Percentiles rank a stretch among this genome's conserved stretches.
Conservation (phyloP, 2,888 invertebrate species). For the Smittia sp. region DNA sequence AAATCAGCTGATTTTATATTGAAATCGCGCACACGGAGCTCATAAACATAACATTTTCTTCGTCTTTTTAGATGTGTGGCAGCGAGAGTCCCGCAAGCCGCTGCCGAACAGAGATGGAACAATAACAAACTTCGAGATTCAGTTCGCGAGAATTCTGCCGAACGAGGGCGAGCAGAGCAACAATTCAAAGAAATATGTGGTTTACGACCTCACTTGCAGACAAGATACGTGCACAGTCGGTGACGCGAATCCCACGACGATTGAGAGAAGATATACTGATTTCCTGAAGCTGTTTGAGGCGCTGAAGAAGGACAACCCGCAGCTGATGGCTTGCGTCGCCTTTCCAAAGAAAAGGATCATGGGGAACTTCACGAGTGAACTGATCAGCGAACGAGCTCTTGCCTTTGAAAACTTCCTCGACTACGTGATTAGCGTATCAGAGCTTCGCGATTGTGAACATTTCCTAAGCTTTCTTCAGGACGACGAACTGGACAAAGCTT, state of each 20-base stretch:
- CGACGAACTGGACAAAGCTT: conserved; percentile 62
- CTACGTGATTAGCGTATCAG: conserved; percentile 58
- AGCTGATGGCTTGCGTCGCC: conserved; percentile 56
- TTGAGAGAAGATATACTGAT: conserved; percentile 71
- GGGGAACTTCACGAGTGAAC: conserved; percentile 68
- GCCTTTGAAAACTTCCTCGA: conserved; percentile 64
- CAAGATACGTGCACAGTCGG: conserved; percentile 56
- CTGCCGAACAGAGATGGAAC: conserved; percentile 47
- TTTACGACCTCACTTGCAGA: conserved; percentile 65
- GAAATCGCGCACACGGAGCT: neutral
- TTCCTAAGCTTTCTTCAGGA: conserved; percentile 65
- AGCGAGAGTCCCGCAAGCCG: conserved; percentile 46
- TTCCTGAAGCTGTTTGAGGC: conserved; percentile 64
- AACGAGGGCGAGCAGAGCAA: conserved; percentile 56
- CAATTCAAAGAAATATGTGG: conserved; percentile 63
- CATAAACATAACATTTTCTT: neutral
- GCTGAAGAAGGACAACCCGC: conserved; percentile 60
- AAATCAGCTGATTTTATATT: conserved; percentile 8
- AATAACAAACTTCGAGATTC: conserved; percentile 60
- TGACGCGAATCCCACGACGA: conserved; percentile 63
- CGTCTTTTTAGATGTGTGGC: conserved; percentile 49
- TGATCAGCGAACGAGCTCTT: conserved; percentile 63
- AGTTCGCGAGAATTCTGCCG: conserved; percentile 64
- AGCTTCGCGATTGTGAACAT: conserved; percentile 59
- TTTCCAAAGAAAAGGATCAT: conserved; percentile 70